Evolutionary conservation across 1,140 invertebrate species (phyloP), one percentile per base, ranked within the genome.

Genomic region (Drosophila aff.): DNA sequence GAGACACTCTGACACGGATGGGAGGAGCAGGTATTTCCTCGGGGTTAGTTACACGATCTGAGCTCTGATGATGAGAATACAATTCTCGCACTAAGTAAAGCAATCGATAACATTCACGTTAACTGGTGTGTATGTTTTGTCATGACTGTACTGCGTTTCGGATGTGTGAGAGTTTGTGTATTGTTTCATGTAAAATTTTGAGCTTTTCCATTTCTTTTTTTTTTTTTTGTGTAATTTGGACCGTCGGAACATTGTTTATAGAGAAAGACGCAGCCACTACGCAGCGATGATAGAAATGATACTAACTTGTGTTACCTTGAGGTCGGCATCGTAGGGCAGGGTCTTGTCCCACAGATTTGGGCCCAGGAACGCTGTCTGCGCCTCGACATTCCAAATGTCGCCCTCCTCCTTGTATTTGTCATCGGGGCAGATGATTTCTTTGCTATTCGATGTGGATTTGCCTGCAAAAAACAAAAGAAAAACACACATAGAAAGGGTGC

Each of bases 311-410:
- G 95, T 95, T 96, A 99, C 97, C 95, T 98, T 98, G 94, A 99
- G 97, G 95, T 98, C 97, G 93, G 96, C 96, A 94, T 98, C 97
- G 92, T 97, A 98, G 81, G 96, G 96, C 82, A 96, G 93, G 75
- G 97, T 97, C 94, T 98, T 98, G 94, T 98, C 97, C 98, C 98
- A 99, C 33, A 99, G 94, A 93, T 97, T 98, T 49, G 98, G 98
- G 49, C 98, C 98, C 66, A 99, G 95, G 94, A 98, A 98, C 86
- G 98, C 98, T 58, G 97, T 96, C 92, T 98, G 97, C 82, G 97
- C 96, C 94, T 98, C 97, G 81, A 97, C 96, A 91, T 96, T 96
- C 97, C 97, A 97, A 63, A 97, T 94, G 93, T 97, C 97, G 76
- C 94, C 96, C 91, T 97, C 96, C 89, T 97, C 96, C 93, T 97